A percentile compares a stretch with the other conserved stretches of the same genome.
These are phyloP conservation scores for Chironomus tentans DNA, from an alignment of 2,888 invertebrate genomes.

Conservation along the genomic window DNA sequence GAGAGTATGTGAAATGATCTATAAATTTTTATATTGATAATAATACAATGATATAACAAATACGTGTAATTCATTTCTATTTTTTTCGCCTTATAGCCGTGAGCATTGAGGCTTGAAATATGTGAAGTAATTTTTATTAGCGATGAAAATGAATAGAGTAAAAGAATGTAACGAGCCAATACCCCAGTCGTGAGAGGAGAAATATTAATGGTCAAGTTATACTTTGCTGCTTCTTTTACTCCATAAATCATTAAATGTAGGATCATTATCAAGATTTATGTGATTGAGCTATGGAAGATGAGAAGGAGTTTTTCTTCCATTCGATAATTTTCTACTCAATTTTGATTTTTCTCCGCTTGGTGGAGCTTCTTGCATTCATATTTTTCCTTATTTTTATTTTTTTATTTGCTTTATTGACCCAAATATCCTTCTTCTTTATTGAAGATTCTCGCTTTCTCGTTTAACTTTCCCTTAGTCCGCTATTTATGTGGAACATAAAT, in stretches of 20 bases:
- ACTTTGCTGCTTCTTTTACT: not conserved
- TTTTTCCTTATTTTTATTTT: not conserved
- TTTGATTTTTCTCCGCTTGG: not conserved
- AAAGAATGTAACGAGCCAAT: not conserved
- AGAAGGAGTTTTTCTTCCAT: not conserved
- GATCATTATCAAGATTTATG: not conserved
- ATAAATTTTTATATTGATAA: constrained; percentile 19
- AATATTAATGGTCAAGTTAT: not conserved
- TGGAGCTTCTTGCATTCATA: not conserved
- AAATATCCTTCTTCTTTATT: not conserved
- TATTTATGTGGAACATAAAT: not conserved
- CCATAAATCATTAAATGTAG: not conserved
- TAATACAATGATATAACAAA: constrained; percentile 14
- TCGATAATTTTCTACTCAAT: not conserved
- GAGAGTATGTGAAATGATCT: not conserved
- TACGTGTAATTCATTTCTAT: not conserved
- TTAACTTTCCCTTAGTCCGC: not conserved
- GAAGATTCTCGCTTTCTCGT: not conserved
- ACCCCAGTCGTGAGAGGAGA: not conserved
- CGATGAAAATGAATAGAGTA: not conserved
- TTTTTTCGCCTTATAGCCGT: not conserved
- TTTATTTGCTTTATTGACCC: not conserved
- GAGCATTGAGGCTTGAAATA: not conserved
- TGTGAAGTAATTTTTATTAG: not conserved
- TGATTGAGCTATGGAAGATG: not conserved